Evolutionary conservation across 2,113 vertebrate genomes (phyloP).

Genomic region (Zootoca vivipara): DNA sequence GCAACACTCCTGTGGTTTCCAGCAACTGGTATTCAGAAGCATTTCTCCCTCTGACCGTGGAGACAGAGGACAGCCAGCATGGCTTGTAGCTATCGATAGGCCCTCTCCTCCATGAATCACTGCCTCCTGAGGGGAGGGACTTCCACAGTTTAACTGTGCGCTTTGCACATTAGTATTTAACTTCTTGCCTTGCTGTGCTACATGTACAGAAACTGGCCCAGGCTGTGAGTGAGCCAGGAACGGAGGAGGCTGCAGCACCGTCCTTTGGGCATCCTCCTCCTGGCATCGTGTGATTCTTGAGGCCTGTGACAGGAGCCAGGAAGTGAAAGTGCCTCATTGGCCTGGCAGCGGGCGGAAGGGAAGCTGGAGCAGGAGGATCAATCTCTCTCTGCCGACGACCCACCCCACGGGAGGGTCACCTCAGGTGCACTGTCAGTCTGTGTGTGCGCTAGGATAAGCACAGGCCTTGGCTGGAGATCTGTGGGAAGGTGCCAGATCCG

Average conservation of each 20-base stretch:
- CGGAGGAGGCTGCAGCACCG: neutral
- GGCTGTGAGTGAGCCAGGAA: neutral
- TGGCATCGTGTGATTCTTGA: rapidly evolving
- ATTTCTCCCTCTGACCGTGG: too few relatives aligned
- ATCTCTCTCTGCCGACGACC: neutral
- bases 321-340: rapidly evolving
- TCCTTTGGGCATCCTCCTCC: neutral
- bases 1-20: too few relatives aligned
- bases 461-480: neutral
- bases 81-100: too few relatives aligned
- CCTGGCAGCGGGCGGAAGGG: rapidly evolving
- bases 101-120: too few relatives aligned
- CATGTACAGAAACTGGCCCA: neutral
- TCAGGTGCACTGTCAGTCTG: neutral
- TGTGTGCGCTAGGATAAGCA: neutral
- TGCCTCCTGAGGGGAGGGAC: too few relatives aligned
- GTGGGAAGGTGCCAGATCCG: neutral
- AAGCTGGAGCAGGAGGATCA: neutral
- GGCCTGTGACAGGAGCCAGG: neutral
- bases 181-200: too few relatives aligned
- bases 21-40: too few relatives aligned
- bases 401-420: neutral
- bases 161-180: too few relatives aligned
- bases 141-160: too few relatives aligned
- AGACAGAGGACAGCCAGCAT: too few relatives aligned